Evolutionary conservation across 2,797 vertebrate species (phyloP).

Genomic region (Oreochromis mossambicus): DNA sequence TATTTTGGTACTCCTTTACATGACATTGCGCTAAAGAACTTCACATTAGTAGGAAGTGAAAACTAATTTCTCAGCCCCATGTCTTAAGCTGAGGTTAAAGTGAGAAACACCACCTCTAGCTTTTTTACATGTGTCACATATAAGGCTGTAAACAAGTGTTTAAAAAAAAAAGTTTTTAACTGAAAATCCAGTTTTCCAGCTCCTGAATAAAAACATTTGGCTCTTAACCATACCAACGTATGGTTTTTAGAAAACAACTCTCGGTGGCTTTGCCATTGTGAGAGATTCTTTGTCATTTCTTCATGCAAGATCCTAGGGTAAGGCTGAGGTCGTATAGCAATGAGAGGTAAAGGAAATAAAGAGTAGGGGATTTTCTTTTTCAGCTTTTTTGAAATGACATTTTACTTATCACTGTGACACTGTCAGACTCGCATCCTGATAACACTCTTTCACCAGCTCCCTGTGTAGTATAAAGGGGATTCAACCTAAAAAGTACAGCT

Average conservation of each 20-base stretch:
- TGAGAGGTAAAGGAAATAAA: neutral
- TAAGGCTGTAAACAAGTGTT: neutral
- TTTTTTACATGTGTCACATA: neutral
- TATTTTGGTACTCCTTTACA: neutral
- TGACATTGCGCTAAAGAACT: neutral
- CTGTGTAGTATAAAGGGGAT: neutral
- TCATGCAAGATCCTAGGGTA: neutral
- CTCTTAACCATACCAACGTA: neutral
- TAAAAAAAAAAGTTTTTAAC: neutral
- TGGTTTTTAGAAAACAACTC: neutral
- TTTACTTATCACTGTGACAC: neutral
- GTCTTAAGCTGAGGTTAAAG: neutral
- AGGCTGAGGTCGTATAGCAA: neutral
- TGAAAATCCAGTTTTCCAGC: neutral
- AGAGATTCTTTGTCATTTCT: neutral
- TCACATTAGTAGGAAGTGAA: neutral
- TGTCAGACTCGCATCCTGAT: slow-evolving; percentile 8
- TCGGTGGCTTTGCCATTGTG: neutral
- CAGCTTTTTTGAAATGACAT: neutral
- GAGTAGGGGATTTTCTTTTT: neutral
- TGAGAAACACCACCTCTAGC: neutral
- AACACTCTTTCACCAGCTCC: neutral
- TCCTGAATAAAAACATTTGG: neutral
- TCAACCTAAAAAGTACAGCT: neutral
- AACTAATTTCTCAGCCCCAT: neutral